Evolutionary conservation across 2,113 vertebrate species (phyloP).

Genomic region (Meles meles): DNA sequence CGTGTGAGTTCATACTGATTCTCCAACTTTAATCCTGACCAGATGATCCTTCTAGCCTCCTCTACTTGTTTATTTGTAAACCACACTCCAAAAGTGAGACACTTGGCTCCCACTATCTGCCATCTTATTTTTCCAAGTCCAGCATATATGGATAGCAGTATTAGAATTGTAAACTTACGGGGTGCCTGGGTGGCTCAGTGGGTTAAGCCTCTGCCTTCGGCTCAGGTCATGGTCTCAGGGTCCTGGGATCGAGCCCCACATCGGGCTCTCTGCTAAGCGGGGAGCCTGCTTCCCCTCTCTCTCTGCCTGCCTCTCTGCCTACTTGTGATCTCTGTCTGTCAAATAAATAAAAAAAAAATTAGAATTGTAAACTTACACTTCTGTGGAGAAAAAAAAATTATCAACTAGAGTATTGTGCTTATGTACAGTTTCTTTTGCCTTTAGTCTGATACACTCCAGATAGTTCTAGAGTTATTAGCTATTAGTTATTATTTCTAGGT

Average conservation of each 20-base stretch:
- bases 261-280: too few relatives aligned
- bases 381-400: neutral
- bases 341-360: too few relatives aligned
- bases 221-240: too few relatives aligned
- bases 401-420: neutral
- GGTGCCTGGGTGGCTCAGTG: too few relatives aligned
- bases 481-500: neutral
- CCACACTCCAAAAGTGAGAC: neutral
- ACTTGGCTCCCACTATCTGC: neutral
- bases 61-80: neutral
- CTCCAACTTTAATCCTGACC: neutral
- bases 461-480: neutral
- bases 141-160: neutral
- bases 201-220: too few relatives aligned
- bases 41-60: neutral
- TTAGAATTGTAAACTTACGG: neutral
- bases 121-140: neutral
- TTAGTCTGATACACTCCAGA: neutral
- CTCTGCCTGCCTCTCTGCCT: too few relatives aligned
- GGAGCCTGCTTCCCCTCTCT: too few relatives aligned
- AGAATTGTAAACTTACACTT: neutral
- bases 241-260: too few relatives aligned
- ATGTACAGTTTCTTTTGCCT: neutral
- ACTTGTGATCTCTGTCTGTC: too few relatives aligned
- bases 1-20: neutral